Percentiles rank a stretch among this genome's conserved stretches.
phyloP scores from a whole-genome alignment of 2,797 vertebrate species.

The Todus mexicanus region DNA sequence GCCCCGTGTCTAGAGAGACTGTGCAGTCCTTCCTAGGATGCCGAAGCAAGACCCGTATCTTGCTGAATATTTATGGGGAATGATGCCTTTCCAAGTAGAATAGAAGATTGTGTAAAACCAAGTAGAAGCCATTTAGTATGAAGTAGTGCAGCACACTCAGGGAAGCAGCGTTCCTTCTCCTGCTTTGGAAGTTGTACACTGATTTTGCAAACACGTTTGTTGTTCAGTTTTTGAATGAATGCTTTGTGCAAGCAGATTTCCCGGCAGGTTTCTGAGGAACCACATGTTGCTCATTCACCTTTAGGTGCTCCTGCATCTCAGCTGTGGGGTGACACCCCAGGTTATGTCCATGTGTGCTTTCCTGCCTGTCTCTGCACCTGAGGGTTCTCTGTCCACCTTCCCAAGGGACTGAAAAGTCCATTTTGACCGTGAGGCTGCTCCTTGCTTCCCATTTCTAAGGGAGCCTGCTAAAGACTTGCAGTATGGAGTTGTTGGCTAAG shows the following conservation, averaged over 20 bases:
- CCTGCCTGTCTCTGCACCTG: neutral
- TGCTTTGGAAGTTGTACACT: neutral
- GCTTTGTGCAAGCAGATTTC: neutral
- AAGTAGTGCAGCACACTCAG: neutral
- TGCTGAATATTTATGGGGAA: neutral
- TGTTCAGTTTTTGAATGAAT: neutral
- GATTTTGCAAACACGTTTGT: neutral
- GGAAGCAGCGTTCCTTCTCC: neutral
- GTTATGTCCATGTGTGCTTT: fast-evolving
- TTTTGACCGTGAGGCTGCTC: neutral
- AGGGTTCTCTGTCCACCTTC: neutral
- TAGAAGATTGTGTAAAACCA: neutral
- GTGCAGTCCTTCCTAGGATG: neutral
- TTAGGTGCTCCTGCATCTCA: neutral
- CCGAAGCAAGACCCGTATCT: neutral
- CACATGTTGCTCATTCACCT: neutral
- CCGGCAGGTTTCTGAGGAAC: neutral
- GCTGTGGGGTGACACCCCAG: neutral
- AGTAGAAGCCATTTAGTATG: neutral
- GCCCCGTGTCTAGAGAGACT: neutral
- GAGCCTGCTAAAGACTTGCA: neutral
- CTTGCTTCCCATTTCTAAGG: neutral
- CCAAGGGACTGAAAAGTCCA: neutral
- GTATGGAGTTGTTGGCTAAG: neutral
- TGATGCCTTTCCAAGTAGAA: neutral